These are phyloP conservation scores for Panthera leo DNA, from an alignment of 2,113 vertebrate species.

Conservation along the genomic window DNA sequence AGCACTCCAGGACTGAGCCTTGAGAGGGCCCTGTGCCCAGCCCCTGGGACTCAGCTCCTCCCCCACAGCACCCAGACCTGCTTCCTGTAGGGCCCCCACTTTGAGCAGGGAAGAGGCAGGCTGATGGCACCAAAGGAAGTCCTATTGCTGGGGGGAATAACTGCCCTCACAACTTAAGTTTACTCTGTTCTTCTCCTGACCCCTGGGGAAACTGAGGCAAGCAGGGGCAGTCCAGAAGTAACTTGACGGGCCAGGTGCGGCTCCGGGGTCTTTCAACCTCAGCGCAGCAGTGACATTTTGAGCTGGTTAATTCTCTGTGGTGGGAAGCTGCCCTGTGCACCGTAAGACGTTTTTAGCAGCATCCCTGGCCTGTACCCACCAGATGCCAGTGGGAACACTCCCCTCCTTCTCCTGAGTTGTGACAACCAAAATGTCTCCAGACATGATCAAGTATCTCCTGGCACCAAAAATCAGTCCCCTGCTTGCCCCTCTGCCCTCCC, in stretches of 20 bases:
- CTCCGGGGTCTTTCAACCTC: rapidly evolving
- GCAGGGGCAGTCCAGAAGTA: not conserved
- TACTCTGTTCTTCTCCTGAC: not conserved
- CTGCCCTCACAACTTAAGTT: not conserved
- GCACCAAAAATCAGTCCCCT: not conserved
- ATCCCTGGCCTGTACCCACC: not conserved
- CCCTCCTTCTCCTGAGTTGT: rapidly evolving
- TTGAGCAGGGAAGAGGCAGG: not conserved
- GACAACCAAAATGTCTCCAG: not conserved
- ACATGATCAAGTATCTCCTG: not conserved
- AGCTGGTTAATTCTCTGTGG: not conserved
- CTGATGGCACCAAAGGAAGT: not conserved
- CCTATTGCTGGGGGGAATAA: not conserved
- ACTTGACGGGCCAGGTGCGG: not conserved
- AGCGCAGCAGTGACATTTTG: not conserved
- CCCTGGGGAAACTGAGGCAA: constrained; percentile 7
- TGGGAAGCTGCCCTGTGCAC: too few relatives aligned
- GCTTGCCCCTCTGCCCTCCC: not conserved
- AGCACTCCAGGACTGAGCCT: not conserved
- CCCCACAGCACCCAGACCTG: not conserved
- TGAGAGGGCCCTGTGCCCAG: not conserved
- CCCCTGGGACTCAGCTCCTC: not conserved
- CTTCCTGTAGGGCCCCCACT: not conserved
- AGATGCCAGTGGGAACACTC: not conserved
- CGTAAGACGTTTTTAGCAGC: not conserved